Base-by-base conservation (phyloP, 2,113 vertebrate species). In the Myrmecophaga tridactyla region DNA sequence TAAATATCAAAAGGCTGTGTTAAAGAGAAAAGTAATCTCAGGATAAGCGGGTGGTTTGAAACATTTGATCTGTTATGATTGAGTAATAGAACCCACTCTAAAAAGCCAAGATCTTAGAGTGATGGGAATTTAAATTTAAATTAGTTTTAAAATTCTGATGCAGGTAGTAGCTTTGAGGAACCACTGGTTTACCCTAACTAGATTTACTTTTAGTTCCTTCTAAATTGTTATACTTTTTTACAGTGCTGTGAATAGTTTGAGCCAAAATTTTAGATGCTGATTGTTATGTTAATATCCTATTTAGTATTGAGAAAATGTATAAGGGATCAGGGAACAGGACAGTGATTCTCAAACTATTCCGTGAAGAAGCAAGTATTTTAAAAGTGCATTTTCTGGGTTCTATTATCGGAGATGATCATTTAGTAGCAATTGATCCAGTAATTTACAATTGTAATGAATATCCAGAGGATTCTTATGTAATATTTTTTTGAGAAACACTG, bases 11-110 rank as follows among this genome's bases (percentile, higher is more conserved):
- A 89, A 20, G 2, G 11, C 76, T 51, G 20, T 83, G 3, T 94
- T 73, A 87, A 70, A 82, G 56, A 78, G 14, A 78, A 93, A 96
- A 91, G 77, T 87, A 69, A 62, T 84, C 21, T 86, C 41, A 75
- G 41, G 36, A 62, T 36, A 65, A 80, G 65, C 13, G 80, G 31
- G 34, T 75, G 36, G 23, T 89, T 65, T 90, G n/a, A 63, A 91
- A 89, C 9, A 85, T 43, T 43, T 85, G 7, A 81, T 39, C 25
- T 91, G 6, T 18, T 29, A 8, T 15, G 77, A 12, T 46, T 67
- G n/a, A 7, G n/a, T 78, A 51, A 25, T 8, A 81, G 62, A 62
- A 77, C 13, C 36, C 1, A 53, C 13, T 72, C 34, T 70, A 77
- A 76, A 95, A 62, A 36, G 20, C 3, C 58, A 1, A 36, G 13